Evolutionary conservation across 2,888 invertebrate species (phyloP), one percentile per base, ranked within the genome.

Genomic region (Cenopis cana): DNA sequence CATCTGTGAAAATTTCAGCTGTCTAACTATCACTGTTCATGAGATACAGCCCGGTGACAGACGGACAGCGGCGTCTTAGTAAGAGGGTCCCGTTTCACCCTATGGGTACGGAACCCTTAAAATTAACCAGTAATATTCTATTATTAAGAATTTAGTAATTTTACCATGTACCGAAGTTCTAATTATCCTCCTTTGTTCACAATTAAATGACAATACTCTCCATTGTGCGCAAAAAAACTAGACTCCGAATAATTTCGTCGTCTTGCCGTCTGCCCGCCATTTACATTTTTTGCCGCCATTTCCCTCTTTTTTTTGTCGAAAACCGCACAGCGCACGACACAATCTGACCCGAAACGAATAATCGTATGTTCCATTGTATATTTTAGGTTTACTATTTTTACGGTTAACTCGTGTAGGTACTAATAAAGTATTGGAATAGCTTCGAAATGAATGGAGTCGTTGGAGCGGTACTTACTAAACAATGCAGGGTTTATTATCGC

Each of bases 211-310:
- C 3, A 60, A n/a, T 24, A 60, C 24, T 38, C 29, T 18, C 56
- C 38, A 18, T 29, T 3, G 10, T 38, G 24, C 38, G 36, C 56
- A 57, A 64, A 69, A n/a, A 64, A 62, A 36, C 49, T 49, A 56
- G 56, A n/a, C 57, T 52, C 50, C 38, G 33, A 57, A 64, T 69
- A 64, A 69, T 64, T 56, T 56, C 49, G 50, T 64, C 57, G 64
- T 64, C 57, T 64, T 69, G 64, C n/a, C 62, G 36, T 38, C 57
- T 49, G 69, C 46, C 17, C n/a, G 64, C 59, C 50, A 69, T 65
- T 69, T 65, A 57, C 64, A 69, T 65, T 65, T 69, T 69, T 69
- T 59, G 69, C 52, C 69, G 52, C 52, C 41, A 69, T 65, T 69
- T 69, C 52, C 52, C 56, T 56, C 9, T 11, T 69, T n/a, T n/a